Conservation (phyloP, 2,888 invertebrate genomes). For the Heliconius erato region DNA sequence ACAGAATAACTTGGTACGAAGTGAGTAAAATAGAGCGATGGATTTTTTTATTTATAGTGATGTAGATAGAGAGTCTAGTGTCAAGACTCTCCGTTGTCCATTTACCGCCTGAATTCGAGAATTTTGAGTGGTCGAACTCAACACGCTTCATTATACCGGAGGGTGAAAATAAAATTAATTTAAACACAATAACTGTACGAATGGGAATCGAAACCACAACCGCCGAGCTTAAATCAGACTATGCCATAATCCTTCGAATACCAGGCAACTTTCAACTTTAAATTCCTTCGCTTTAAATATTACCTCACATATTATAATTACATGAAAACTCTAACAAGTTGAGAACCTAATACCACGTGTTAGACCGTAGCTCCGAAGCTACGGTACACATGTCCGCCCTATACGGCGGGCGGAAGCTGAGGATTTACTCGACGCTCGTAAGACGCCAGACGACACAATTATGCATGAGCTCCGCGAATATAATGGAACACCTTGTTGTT, state of each 20-base stretch:
- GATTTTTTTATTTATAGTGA: neutral
- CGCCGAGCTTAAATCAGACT: neutral
- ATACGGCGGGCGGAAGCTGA: conserved; percentile 16
- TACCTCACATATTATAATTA: neutral
- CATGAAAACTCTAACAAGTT: conserved; percentile 19
- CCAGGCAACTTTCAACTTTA: neutral
- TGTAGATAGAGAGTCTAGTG: neutral
- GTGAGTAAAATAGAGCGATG: neutral
- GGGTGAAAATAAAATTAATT: neutral
- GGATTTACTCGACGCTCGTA: neutral
- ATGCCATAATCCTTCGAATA: neutral
- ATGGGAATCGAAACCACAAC: neutral
- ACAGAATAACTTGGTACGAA: conserved; percentile 1
- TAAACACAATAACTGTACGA: neutral
- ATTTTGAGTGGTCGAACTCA: too few relatives aligned
- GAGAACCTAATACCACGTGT: conserved; percentile 23
- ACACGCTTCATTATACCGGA: too few relatives aligned
- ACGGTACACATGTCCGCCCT: conserved; percentile 19
- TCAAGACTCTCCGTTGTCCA: neutral
- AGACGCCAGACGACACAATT: conserved; percentile 19
- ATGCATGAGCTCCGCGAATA: conserved; percentile 13
- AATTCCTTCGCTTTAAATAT: neutral
- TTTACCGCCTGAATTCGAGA: too few relatives aligned
- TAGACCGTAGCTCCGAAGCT: neutral
- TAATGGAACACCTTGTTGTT: conserved; percentile 1